Base-by-base conservation (phyloP, 2,888 invertebrate species). In the Drosophila pegasa region DNA sequence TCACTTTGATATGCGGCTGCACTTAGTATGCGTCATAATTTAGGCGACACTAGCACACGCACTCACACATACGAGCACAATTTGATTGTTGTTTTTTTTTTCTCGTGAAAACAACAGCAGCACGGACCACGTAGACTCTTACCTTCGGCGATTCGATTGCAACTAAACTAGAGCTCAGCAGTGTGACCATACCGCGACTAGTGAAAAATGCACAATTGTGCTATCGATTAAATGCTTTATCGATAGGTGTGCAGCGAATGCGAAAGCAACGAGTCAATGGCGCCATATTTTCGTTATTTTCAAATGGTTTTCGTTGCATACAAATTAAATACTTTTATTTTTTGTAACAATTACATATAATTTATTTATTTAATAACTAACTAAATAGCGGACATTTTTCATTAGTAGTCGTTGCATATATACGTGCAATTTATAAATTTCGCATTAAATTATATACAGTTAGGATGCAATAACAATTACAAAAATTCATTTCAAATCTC, bases 261-360 rank as follows among this genome's bases (percentile, higher is more conserved):
- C 0, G 0, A 43, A 37, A 27, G 50, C 25, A 59, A 29, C 55
- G 45, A 38, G 38, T 56, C 9, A 16, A 7, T 9, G 9, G 2
- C 3, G 12, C 9, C n/a, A 33, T 2, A 0, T 0, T 2, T 2
- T 1, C 25, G 31, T 35, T 67, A 55, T 22, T 45, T 68, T 66
- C 7, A 55, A 66, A 60, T 37, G 7, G 35, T 12, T 33, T 33
- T 31, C 43, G 33, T 25, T 18, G 14, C 33, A 10, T 25, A 22
- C 43, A 25, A 12, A 35, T 2, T 5, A 31, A 33, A 18, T n/a
- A 1, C 1, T 25, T 18, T 4, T 3, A 2, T 2, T 41, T 61
- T 82, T 71, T 78, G 71, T 85, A 83, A 83, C 83, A 83, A 77
- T 85, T 82, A 75, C 63, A 75, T 72, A 85, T 76, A 78, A 74